Base-by-base conservation (phyloP, 1,140 invertebrate genomes). In the Dysdera silvatica region DNA sequence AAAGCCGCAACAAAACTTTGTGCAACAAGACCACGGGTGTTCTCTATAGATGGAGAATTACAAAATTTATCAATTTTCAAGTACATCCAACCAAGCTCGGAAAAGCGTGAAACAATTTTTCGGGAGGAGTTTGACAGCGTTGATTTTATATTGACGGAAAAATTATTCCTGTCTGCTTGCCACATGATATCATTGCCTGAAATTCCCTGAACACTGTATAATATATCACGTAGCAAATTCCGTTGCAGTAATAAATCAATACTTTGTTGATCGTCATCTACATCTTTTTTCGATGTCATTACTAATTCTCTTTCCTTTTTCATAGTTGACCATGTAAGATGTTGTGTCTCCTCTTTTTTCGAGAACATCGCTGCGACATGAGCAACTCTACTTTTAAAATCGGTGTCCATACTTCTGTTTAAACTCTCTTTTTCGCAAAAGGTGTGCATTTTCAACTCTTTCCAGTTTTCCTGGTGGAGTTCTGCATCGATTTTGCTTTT, bases 1-100 rank as follows among this genome's bases (percentile, higher is more conserved):
- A 96, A 78, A 7, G 86, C 88, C n/a, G 88, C 81, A 54, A 90
- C 86, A 67, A 96, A 84, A 61, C 90, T 90, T 77, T 94, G 89
- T 28, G 86, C 84, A 67, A 93, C 86, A 45, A 87, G 77, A 32
- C 91, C 91, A 74, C 75, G 76, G 69, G 76, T 72, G 67, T 71
- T 73, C 57, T 77, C 77, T 20, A 69, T 72, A 58, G 68, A 76
- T 77, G 79, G 84, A 62, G 72, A 69, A 31, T 82, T 76, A 49
- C 86, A 85, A 72, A 84, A 86, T 63, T 82, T 79, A 45, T 81
- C 80, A 23, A 95, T 81, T 65, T 86, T 80, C 73, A 87, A 88
- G 72, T 93, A 88, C 55, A 95, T 80, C 79, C 87, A 90, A 3
- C 93, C 92, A 37, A 95, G 80, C 73, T 94, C 89, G 3, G 87